phyloP scores from a whole-genome alignment of 2,888 invertebrate genomes.

The Ypsolopha sequella region DNA sequence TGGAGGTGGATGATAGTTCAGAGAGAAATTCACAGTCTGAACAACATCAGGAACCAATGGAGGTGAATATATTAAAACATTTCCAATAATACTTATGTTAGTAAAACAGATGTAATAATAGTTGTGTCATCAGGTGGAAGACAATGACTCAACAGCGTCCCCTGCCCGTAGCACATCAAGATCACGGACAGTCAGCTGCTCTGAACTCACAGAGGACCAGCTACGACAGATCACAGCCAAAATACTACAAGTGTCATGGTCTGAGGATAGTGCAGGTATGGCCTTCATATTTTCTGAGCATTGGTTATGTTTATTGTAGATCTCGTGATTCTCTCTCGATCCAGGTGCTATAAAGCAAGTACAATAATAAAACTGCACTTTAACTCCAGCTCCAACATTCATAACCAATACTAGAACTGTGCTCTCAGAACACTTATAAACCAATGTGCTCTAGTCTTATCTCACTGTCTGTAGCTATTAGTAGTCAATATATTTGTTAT shows the following conservation, averaged over 20 bases:
- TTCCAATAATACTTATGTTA: background rate
- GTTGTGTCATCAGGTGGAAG: constrained; percentile 57
- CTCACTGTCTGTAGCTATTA: background rate
- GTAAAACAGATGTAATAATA: too few relatives aligned
- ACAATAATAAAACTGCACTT: too few relatives aligned
- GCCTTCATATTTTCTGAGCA: constrained; percentile 1
- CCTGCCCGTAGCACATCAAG: constrained; percentile 54
- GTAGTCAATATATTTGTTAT: background rate
- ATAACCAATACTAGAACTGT: too few relatives aligned
- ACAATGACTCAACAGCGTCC: constrained; percentile 53
- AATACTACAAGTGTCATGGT: constrained; percentile 81
- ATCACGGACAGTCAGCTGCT: constrained; percentile 59
- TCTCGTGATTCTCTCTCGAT: too few relatives aligned
- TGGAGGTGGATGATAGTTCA: constrained; percentile 63
- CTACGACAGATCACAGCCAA: constrained; percentile 74
- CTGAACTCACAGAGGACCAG: constrained; percentile 76
- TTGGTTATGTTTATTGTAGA: too few relatives aligned
- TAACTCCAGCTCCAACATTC: too few relatives aligned
- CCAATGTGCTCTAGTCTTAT: background rate
- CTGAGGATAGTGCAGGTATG: constrained; percentile 67
- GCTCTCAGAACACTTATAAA: too few relatives aligned
- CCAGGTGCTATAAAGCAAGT: too few relatives aligned
- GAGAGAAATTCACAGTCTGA: constrained; percentile 58
- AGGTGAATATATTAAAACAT: constrained; percentile 28
- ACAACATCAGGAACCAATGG: constrained; percentile 55